phyloP scores from a whole-genome alignment of 2,797 vertebrate genomes.

The Eremophila alpestris region DNA sequence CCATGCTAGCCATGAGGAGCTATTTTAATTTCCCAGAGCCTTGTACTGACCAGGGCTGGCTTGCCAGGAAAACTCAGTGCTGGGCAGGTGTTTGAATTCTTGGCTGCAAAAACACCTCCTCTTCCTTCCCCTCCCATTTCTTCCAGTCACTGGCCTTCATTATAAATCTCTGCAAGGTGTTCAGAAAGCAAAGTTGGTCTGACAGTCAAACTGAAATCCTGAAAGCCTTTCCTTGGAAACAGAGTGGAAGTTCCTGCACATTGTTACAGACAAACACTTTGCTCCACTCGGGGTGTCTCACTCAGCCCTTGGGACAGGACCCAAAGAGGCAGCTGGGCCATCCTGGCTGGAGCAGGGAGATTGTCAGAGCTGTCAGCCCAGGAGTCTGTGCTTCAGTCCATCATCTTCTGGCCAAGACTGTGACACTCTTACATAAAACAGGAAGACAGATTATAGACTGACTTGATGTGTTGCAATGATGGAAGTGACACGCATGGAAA shows the following conservation, averaged over 20 bases:
- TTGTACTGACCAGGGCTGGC: background rate
- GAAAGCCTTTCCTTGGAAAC: background rate
- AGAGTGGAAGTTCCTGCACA: background rate
- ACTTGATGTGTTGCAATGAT: background rate
- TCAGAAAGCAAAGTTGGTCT: background rate
- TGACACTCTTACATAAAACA: background rate
- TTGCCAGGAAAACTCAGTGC: conserved; percentile 7
- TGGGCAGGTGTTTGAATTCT: background rate
- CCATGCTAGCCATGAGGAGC: background rate
- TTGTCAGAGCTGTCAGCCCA: background rate
- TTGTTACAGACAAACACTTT: background rate
- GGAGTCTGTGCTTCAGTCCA: background rate
- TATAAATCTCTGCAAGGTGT: background rate
- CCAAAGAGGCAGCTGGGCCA: background rate
- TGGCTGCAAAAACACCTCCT: background rate
- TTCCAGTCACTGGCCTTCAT: background rate
- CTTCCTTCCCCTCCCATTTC: background rate
- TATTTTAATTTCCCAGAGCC: conserved; percentile 17
- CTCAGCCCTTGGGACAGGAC: rapidly evolving
- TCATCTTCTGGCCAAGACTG: background rate
- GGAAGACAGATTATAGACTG: background rate
- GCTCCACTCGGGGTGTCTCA: background rate
- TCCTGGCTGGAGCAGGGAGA: background rate
- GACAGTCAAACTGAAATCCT: background rate
- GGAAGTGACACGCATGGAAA: background rate